Evolutionary conservation across 2,888 invertebrate species (phyloP).

Genomic region (Halictus ligatus): DNA sequence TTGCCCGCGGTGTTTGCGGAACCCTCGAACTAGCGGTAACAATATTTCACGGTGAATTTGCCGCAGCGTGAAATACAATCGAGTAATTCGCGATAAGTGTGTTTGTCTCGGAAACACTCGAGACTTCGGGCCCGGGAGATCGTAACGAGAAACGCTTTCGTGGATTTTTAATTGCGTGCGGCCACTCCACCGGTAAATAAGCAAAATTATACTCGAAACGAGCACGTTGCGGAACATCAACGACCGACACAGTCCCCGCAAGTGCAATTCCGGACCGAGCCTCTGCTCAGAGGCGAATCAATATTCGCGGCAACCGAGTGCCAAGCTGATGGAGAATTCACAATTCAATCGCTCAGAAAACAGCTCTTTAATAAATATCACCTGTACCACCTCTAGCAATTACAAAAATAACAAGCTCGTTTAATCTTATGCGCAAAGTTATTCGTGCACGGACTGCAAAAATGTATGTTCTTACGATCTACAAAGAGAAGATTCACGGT

Average conservation of each 20-base stretch:
- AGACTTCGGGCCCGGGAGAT: not conserved
- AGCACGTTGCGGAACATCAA: slow-evolving; percentile 2
- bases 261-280: not conserved
- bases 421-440: not conserved
- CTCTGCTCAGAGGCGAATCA: not conserved
- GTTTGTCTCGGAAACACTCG: not conserved
- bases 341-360: not conserved
- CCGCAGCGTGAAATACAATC: slow-evolving; percentile 6
- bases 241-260: not conserved
- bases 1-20: not conserved
- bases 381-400: not conserved
- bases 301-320: slow-evolving; percentile 1
- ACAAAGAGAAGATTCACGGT: not conserved
- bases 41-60: slow-evolving; percentile 7
- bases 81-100: slow-evolving; percentile 5
- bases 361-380: not conserved
- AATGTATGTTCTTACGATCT: not conserved
- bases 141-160: slow-evolving; percentile 8
- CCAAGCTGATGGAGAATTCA: not conserved
- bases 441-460: not conserved
- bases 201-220: slow-evolving; percentile 7
- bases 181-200: not conserved
- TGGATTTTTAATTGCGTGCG: slow-evolving; percentile 9
- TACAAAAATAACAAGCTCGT: not conserved
- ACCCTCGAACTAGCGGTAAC: not conserved